These are phyloP conservation scores for Eudorcas thomsonii DNA, from an alignment of 2,113 vertebrate species.

Conservation along the genomic window DNA sequence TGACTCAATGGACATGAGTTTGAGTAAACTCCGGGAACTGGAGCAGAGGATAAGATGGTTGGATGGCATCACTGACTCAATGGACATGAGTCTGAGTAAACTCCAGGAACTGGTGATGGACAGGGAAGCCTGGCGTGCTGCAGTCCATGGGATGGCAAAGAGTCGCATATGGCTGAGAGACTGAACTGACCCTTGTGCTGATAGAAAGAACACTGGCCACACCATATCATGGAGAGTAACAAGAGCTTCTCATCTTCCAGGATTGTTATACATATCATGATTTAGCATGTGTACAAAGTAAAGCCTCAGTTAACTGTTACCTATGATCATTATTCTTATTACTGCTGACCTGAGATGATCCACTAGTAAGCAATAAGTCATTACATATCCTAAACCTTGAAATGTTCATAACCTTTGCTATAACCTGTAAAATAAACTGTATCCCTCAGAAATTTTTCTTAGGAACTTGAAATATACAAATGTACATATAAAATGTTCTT, in stretches of 20 bases:
- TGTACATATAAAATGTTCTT: background rate
- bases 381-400: background rate
- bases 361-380: background rate
- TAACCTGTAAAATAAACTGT: background rate
- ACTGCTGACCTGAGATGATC: background rate
- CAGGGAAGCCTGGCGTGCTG: accelerated
- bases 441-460: background rate
- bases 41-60: background rate
- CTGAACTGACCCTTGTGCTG: background rate
- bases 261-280: background rate
- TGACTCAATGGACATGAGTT: background rate
- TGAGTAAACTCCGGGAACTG: background rate
- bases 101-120: background rate
- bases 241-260: too few species aligned
- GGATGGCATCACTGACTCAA: background rate
- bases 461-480: background rate
- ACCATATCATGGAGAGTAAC: background rate
- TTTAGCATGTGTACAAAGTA: too few species aligned
- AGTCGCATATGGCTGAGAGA: accelerated
- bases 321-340: background rate
- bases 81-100: background rate
- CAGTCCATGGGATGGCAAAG: accelerated
- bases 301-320: background rate
- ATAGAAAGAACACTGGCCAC: background rate
- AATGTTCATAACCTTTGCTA: background rate